Evolutionary conservation across 1,140 invertebrate species (phyloP), one percentile per base, ranked within the genome.

Genomic region (Dreissena rostriformis): DNA sequence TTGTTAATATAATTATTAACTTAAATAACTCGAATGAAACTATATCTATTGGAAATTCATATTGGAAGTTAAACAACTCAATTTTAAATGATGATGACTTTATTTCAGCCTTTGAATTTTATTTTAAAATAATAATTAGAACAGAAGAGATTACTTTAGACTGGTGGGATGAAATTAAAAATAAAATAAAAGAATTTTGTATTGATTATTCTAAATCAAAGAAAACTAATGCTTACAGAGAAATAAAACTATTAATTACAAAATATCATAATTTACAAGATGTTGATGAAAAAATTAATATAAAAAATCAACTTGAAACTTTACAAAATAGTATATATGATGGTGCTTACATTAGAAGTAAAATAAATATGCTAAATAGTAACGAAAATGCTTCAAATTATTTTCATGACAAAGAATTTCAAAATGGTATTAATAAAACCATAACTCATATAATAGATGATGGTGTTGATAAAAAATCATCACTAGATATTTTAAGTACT

Each of bases 21-120:
- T 15, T 71, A 52, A 66, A 61, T 39, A 52, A 68, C 22, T 29
- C 29, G 29, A 29, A 86, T 14, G 72, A 24, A n/a, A n/a, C n/a
- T n/a, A n/a, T n/a, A n/a, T n/a, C n/a, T 52, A 61, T 80, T 53
- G 88, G 86, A 11, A 66, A 66, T 14, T 83, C 82, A 19, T 87
- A 77, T 82, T 87, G 86, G 84, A 87, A 89, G 77, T 82, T 86
- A 51, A 87, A 89, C 39, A 83, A 81, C 57, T 71, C 74, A 57
- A 61, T 86, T 17, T 61, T 88, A 49, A 17, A 79, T n/a, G 86
- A 88, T 74, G 57, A 74, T 49, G 72, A 29, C 15, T 88, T 87
- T 78, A 29, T 67, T n/a, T 17, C 14, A 12, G 19, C 8, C 22
- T 82, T 87, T 81, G 51, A 67, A 15, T 78, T 51, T 67, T 82